Evolutionary conservation across 2,113 vertebrate species (phyloP), one percentile per base, ranked within the genome.

Genomic region (Hippocampus guttulatus): DNA sequence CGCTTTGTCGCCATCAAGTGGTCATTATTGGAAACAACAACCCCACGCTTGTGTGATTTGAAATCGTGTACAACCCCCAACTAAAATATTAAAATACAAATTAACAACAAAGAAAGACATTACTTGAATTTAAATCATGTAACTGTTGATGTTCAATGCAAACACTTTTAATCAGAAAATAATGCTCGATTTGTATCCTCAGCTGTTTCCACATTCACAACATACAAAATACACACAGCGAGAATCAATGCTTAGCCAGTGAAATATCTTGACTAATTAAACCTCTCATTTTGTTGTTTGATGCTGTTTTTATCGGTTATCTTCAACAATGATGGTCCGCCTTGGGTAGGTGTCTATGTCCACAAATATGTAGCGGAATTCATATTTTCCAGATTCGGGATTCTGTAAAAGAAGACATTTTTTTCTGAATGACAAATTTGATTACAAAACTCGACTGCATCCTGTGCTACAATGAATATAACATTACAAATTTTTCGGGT

Each of bases 361-460:
- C 85, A 98, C 95, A 91, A 97, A 91, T 83, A 99, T 92, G 77
- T 96, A 99, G 18, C 89, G 91, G 71, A 96, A 94, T 66, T 96
- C 95, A 33, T 92, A 95, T 77, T 89, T 92, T 73, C 96, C 94
- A 40, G 83, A 95, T 83, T 94, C 88, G 58, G 90, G 92, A 85
- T 95, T 95, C 97, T 99, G 90, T 11, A 82, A 76, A 89, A 74
- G 49, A 67, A 47, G 1, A 82, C 68, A 0, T 21, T 70, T 23
- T 33, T 40, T n/a, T 8, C 67, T 6, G 20, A 2, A 67, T 68
- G 38, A 41, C 63, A 64, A n/a, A 64, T n/a, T n/a, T 23, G 21
- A 41, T 60, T 60, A 30, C 25, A 60, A 60, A 30, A 60, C 23
- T 25, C 2, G 8, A 21, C 21, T 52, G 7, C 20, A 14, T 12